These are phyloP conservation scores for Exocentrus adspersus DNA, from an alignment of 2,888 invertebrate species.

Conservation along the genomic window DNA sequence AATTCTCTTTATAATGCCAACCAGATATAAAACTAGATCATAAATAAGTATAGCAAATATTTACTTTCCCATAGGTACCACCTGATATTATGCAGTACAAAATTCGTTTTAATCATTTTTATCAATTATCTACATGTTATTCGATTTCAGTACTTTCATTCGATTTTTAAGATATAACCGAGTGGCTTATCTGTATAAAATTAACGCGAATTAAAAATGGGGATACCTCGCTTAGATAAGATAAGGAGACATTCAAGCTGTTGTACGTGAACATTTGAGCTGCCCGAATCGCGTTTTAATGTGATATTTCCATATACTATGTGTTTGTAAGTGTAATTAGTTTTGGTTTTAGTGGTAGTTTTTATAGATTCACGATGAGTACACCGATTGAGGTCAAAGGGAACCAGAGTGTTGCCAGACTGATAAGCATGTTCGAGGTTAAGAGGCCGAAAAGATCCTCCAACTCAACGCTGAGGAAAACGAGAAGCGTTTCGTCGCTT, in stretches of 20 bases:
- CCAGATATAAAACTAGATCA: too few species aligned
- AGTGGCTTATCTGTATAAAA: not conserved
- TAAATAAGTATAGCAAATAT: too few species aligned
- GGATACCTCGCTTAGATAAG: not conserved
- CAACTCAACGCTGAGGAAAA: constrained; percentile 21
- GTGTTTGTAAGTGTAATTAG: not conserved
- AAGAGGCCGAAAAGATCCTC: constrained; percentile 30
- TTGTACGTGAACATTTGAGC: not conserved
- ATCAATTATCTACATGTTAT: too few species aligned
- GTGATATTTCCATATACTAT: not conserved
- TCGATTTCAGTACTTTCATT: not conserved
- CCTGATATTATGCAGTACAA: too few species aligned
- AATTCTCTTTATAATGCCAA: too few species aligned
- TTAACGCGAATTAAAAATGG: not conserved
- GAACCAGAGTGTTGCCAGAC: not conserved
- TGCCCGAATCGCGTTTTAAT: not conserved
- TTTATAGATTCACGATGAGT: constrained; percentile 25
- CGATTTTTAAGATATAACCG: not conserved
- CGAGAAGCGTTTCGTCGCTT: constrained; percentile 4
- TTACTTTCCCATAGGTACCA: too few species aligned
- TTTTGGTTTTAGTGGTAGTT: too few species aligned
- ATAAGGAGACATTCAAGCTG: not conserved
- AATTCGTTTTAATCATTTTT: too few species aligned
- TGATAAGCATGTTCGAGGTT: constrained; percentile 34
- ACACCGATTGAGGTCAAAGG: not conserved